Evolutionary conservation across 2,888 invertebrate genomes (phyloP), one percentile per base, ranked within the genome.

Genomic region (Macaria notata): DNA sequence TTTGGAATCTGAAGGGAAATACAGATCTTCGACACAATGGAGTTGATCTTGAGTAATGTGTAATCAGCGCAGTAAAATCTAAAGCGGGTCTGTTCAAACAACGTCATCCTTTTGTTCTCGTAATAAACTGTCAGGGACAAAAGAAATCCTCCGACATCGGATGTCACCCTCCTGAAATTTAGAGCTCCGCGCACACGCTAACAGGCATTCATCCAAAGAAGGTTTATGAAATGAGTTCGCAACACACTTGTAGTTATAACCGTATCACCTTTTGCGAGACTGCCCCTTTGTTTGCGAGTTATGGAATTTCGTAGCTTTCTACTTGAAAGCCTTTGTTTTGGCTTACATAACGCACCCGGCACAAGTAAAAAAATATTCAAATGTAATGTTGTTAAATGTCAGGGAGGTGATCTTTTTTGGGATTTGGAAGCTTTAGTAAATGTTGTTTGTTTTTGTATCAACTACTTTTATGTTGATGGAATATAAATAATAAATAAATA

Each of bases 61-160:
- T 80, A 81, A 86, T 86, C 83, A 81, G 79, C 72, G 78, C 79
- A 78, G 79, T 79, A 78, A 82, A 82, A 85, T 83, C 84, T 82
- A 77, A 81, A 86, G 81, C 77, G 84, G 81, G 78, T 79, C 78
- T 76, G 77, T 75, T 84, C 82, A 78, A 81, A 84, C 78, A 80
- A 75, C 78, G 79, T 78, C 78, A 79, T 75, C 78, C 84, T 81
- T 81, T 86, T 86, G 86, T 86, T 85, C 86, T 82, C 82, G 70
- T 85, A 86, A 85, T 86, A 86, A 86, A 86, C 84, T 83, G 84
- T 82, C 83, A 81, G 76, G 72, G 70, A 86, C 86, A 86, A 86
- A 86, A 86, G 85, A 86, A 85, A 82, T 78, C 78, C 78, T 75
- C 79, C 74, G 81, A 78, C 79, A 78, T 79, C 79, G 78, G 76